Percentiles rank a stretch among this genome's conserved stretches.
Evolutionary conservation across 2,113 vertebrate genomes (phyloP).

Genomic region (Plecturocebus donacophilus): DNA sequence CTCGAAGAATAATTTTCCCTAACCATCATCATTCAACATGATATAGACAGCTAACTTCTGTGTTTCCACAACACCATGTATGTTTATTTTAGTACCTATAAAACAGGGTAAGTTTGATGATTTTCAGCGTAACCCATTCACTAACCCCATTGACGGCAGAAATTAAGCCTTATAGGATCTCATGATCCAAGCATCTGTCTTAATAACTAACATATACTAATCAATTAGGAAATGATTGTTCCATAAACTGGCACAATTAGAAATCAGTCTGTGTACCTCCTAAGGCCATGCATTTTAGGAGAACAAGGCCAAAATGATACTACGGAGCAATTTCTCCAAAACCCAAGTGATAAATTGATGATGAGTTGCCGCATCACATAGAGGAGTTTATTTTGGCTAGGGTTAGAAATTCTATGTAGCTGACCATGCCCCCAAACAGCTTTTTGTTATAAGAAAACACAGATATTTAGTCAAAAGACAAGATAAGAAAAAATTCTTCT

Average conservation of each 20-base stretch:
- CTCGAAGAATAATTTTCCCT: neutral
- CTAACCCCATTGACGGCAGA: neutral
- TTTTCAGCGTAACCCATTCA: neutral
- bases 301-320: neutral
- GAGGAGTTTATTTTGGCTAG: neutral
- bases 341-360: neutral
- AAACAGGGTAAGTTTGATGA: constrained; percentile 6
- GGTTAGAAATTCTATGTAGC: neutral
- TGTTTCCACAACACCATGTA: neutral
- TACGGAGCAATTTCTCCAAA: neutral
- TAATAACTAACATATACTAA: neutral
- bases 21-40: neutral
- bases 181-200: neutral
- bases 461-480: neutral
- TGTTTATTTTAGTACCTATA: neutral
- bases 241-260: neutral
- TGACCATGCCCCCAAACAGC: neutral
- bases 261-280: neutral
- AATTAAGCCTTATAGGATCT: neutral
- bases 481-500: neutral
- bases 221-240: neutral
- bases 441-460: neutral
- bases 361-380: neutral
- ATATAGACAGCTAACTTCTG: neutral
- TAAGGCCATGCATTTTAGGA: neutral